A percentile compares a stretch with the other conserved stretches of the same genome.
phyloP scores from a whole-genome alignment of 2,888 invertebrate genomes.

The Acanthosoma haemorrhoidale region DNA sequence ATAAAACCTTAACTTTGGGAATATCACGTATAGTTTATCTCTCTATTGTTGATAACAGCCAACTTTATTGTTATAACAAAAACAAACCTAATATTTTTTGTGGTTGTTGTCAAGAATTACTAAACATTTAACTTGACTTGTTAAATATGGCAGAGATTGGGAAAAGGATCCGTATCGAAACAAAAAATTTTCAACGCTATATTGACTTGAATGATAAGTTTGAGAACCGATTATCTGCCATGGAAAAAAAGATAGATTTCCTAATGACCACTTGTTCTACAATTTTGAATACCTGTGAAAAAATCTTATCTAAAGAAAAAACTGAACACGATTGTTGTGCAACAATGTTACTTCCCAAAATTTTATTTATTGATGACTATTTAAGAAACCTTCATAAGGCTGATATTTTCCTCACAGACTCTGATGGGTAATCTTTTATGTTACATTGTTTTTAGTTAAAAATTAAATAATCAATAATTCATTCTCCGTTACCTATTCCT shows the following conservation, averaged over 20 bases:
- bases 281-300: constrained; percentile 33
- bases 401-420: background rate
- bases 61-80: no score
- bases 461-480: background rate
- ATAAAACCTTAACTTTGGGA: background rate
- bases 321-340: constrained; percentile 33
- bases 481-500: background rate
- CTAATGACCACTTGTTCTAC: constrained; percentile 36
- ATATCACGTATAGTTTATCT: background rate
- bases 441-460: background rate
- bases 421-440: background rate
- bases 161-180: constrained; percentile 21
- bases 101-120: no score
- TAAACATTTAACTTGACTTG: no score
- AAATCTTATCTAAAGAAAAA: constrained; percentile 21
- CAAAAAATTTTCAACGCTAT: constrained; percentile 6
- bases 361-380: constrained; percentile 31
- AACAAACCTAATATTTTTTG: no score
- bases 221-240: constrained; percentile 30
- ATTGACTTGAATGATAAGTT: constrained; percentile 31
- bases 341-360: constrained; percentile 31
- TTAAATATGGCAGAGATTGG: constrained; percentile 3
- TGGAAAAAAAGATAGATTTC: constrained; percentile 37
- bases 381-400: constrained; percentile 27
- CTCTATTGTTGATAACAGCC: background rate